Base-by-base conservation (phyloP, 2,797 vertebrate species). In the Gymnopithys bicolor region DNA sequence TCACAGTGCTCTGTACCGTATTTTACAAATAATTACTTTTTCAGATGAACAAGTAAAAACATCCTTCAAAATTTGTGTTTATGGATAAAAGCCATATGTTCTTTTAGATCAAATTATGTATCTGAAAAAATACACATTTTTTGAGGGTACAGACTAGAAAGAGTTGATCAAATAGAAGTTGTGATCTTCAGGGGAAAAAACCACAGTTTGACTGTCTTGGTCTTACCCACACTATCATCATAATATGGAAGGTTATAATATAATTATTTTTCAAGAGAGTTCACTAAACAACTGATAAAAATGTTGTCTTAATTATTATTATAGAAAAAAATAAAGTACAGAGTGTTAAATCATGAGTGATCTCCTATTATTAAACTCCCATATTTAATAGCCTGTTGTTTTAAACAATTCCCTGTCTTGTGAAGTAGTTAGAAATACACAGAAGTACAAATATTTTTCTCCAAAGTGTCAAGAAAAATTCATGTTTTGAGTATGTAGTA, bases 121-220 rank as follows among this genome's bases (percentile, higher is more conserved):
- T 3, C 5, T 64, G 21, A 33, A 82, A 71, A 64, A 52, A 5
- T 0, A 32, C 11, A 23, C 2, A 11, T 43, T 39, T 67, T 82
- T 73, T 30, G 35, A 48, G 62, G 27, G 10, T 52, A 11, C 7
- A 52, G 13, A 10, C 87, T 46, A 76, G n/a, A 73, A 87, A 64
- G 8, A 32, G 5, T 11, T 37, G 48, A 51, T 80, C 10, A 5
- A 43, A 27, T 33, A 63, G n/a, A 68, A 60, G 8, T 13, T 76
- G 51, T 23, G 7, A 12, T 75, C 8, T 79, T 25, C 14, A 73
- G 16, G 33, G 68, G 68, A 46, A 41, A 71, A 27, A 11, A n/a
- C 1, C 8, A 8, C 39, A 9, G 4, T 35, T 23, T 2, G 2
- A 0, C 37, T 84, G 5, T 51, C 70, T 62, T 60, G n/a, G 3